These are phyloP conservation scores for Cossypha niveicapilla DNA, from an alignment of 2,797 vertebrate genomes.

Conservation along the genomic window DNA sequence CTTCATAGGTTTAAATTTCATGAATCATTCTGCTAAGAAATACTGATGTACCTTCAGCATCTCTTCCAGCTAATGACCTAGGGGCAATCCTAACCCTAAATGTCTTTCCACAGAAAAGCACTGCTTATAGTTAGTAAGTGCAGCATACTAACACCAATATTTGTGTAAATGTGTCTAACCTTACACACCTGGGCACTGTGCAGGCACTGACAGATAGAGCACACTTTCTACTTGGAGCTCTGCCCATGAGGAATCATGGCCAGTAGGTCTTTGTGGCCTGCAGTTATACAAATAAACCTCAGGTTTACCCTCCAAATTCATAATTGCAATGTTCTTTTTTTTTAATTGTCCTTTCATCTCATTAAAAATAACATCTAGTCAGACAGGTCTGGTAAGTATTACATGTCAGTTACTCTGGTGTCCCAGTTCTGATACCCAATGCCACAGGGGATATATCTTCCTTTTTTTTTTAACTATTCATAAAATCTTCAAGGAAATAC, in stretches of 20 bases:
- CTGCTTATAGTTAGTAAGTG: background rate
- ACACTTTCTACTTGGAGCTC: background rate
- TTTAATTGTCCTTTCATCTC: background rate
- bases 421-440: background rate
- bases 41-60: background rate
- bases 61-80: background rate
- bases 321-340: background rate
- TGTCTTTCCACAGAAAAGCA: background rate
- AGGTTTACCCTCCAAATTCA: background rate
- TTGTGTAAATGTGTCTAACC: background rate
- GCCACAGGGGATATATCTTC: too few relatives aligned
- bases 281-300: background rate
- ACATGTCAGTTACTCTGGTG: background rate
- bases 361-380: background rate
- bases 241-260: background rate
- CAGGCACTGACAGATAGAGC: background rate
- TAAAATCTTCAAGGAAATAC: background rate
- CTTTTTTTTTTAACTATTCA: background rate
- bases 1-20: background rate
- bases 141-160: background rate
- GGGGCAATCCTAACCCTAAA: background rate
- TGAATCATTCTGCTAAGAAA: background rate
- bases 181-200: accelerated
- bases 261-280: background rate
- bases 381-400: background rate